These are phyloP conservation scores for Zelostemma sp. DNA, from an alignment of 1,140 invertebrate genomes.

Conservation along the genomic window DNA sequence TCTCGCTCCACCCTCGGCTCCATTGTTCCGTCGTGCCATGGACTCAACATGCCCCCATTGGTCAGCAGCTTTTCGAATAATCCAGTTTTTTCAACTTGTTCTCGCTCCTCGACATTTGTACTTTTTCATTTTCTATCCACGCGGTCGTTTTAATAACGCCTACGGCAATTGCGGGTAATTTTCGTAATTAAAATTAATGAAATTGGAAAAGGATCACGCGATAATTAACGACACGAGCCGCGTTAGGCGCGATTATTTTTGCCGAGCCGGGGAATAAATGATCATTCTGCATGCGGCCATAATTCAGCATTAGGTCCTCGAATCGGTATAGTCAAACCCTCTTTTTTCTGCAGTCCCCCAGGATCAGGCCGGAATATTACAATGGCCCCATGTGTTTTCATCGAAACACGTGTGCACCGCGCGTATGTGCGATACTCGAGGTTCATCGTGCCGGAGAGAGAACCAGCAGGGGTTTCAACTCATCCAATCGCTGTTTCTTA, in stretches of 20 bases:
- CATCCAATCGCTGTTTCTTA: conserved; percentile 19
- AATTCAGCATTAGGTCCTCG: conserved; percentile 20
- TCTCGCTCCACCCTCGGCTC: conserved; percentile 12
- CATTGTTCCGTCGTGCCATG: conserved; percentile 15
- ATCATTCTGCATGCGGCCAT: conserved; percentile 31
- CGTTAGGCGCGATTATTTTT: neutral
- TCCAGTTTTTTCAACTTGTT: no score
- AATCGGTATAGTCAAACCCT: conserved; percentile 16
- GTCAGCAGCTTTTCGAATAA: conserved; percentile 31
- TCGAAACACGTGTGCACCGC: conserved; percentile 29
- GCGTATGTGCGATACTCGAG: conserved; percentile 14
- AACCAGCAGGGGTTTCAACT: neutral
- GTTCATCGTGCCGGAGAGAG: neutral
- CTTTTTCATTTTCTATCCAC: no score
- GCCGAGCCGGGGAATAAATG: conserved; percentile 11
- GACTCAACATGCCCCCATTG: conserved; percentile 45
- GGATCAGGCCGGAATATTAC: conserved; percentile 20
- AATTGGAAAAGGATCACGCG: no score
- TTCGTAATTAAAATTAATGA: no score
- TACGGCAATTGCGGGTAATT: no score
- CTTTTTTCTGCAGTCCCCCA: conserved; percentile 22
- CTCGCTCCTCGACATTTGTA: no score
- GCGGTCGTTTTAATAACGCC: neutral
- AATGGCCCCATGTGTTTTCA: conserved; percentile 36
- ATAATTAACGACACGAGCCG: conserved; percentile 1